Evolutionary conservation across 2,888 invertebrate species (phyloP).

Genomic region (Calliphora vomitoria): DNA sequence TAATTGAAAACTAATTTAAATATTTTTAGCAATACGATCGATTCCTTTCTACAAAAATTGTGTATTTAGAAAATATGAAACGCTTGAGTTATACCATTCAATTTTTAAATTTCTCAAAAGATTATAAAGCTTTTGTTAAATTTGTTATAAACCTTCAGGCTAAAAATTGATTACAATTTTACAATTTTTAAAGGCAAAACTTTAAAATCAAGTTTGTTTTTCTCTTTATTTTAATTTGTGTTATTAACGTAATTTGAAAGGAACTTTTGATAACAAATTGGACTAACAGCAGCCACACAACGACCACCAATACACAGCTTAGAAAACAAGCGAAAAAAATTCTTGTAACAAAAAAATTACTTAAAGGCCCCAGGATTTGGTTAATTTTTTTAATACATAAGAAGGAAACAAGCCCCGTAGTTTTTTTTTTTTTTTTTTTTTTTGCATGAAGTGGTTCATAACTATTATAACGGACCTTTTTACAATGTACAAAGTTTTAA

Average conservation of each 20-base stretch:
- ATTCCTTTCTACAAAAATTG: conserved; percentile 11
- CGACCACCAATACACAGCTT: conserved; percentile 26
- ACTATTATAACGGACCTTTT: not conserved
- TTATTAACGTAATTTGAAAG: not conserved
- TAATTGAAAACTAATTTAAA: not conserved
- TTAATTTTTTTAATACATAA: not conserved
- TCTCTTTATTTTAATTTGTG: not conserved
- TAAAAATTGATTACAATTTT: too few relatives aligned
- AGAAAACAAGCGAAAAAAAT: conserved; percentile 35
- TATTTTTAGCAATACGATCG: conserved; percentile 19
- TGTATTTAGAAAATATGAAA: not conserved
- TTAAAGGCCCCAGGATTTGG: conserved; percentile 18
- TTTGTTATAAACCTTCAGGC: too few relatives aligned
- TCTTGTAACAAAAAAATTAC: not conserved
- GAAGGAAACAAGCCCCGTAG: conserved; percentile 60
- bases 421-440: not conserved
- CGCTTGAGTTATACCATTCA: too few relatives aligned
- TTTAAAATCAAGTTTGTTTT: not conserved
- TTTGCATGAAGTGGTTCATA: not conserved
- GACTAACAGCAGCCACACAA: conserved; percentile 45
- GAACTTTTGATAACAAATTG: conserved; percentile 1
- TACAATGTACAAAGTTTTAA: not conserved
- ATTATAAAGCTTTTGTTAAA: too few relatives aligned
- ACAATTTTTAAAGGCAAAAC: not conserved
- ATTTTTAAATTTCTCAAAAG: too few relatives aligned